Base-by-base conservation (phyloP, 2,113 vertebrate genomes). In the Rhinoptilus africanus region DNA sequence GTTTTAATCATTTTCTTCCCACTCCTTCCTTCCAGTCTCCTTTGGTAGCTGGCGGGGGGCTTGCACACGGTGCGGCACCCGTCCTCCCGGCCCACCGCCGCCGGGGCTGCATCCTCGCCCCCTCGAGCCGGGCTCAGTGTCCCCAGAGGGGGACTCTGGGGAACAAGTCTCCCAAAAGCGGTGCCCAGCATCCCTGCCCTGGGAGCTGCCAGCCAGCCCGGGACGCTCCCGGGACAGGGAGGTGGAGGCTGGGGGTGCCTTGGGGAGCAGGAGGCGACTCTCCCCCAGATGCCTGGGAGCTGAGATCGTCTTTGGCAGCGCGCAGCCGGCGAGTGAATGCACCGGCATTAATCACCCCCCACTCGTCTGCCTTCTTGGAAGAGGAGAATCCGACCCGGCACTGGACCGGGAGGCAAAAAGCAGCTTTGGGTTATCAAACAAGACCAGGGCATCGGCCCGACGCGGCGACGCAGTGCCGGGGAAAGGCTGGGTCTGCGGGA, bases 1-100 rank as follows among this genome's bases (percentile, higher is more conserved):
- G 81, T 93, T 93, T 93, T 94, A 93, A 97, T 95, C 48, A 83
- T 94, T 80, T 94, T 93, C 88, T 96, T 96, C 96, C 94, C 94
- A 90, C 95, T 93, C 94, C 47, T 95, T 94, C 95, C 91, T 93
- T 69, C 82, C 79, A 88, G 78, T 34, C 79, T 83, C 59, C 91
- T 93, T 74, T 88, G 85, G 90, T 77, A 82, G 73, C 73, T 84
- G 51, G 37, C 28, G 5, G 88, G 74, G 34, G 83, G 48, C 27
- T 92, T 51, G 30, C 88, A 85, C 16, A 28, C 56, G 82, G 78
- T 53, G 48, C 48, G 57, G 53, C 4, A 5, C 69, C 64, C 0
- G 0, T 75, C 74, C 54, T 78, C 62, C 89, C 53, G 84, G 48
- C 68, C 34, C 28, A 3, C 54, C 13, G 7, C 79, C 53, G 20